Percentiles rank a stretch among this genome's conserved stretches.
These are phyloP conservation scores for Cromileptes altivelis DNA, from an alignment of 2,113 vertebrate species.

Conservation along the genomic window DNA sequence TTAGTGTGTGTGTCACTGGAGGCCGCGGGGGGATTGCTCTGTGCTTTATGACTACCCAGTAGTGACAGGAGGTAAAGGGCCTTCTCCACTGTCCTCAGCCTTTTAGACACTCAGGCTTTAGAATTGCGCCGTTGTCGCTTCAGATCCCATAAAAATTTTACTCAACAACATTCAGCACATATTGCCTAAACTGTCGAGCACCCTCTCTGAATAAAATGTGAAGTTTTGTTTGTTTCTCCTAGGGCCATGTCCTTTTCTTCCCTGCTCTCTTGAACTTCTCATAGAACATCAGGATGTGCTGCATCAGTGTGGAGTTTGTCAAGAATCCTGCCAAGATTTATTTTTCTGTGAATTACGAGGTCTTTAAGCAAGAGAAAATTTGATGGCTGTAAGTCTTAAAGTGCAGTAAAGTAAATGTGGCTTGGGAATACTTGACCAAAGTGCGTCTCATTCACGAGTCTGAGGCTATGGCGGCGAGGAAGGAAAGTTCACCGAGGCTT, in stretches of 20 bases:
- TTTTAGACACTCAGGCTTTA: constrained; percentile 42
- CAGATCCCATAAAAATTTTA: constrained; percentile 36
- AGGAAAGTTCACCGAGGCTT: constrained; percentile 27
- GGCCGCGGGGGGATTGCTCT: constrained; percentile 21
- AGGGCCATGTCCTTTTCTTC: neutral
- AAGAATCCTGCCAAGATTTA: neutral
- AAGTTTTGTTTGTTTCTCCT: constrained; percentile 40
- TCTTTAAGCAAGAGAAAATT: constrained; percentile 1
- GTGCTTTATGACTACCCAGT: constrained; percentile 30
- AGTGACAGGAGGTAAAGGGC: constrained; percentile 57
- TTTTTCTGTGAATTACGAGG: neutral
- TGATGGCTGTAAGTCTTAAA: neutral
- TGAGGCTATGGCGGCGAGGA: constrained; percentile 6
- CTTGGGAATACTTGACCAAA: neutral
- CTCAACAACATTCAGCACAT: constrained; percentile 44
- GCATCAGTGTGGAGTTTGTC: neutral
- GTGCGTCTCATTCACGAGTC: constrained; percentile 5
- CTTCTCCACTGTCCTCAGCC: constrained; percentile 32
- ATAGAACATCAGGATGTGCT: neutral
- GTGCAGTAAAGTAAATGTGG: neutral
- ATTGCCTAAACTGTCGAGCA: constrained; percentile 41
- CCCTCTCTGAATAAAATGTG: constrained; percentile 29
- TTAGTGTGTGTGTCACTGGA: constrained; percentile 22
- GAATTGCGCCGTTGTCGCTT: constrained; percentile 52
- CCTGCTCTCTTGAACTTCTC: neutral